A percentile compares a stretch with the other conserved stretches of the same genome.
Conservation (phyloP, 2,888 invertebrate genomes). For the Nephrotoma appendiculata region DNA sequence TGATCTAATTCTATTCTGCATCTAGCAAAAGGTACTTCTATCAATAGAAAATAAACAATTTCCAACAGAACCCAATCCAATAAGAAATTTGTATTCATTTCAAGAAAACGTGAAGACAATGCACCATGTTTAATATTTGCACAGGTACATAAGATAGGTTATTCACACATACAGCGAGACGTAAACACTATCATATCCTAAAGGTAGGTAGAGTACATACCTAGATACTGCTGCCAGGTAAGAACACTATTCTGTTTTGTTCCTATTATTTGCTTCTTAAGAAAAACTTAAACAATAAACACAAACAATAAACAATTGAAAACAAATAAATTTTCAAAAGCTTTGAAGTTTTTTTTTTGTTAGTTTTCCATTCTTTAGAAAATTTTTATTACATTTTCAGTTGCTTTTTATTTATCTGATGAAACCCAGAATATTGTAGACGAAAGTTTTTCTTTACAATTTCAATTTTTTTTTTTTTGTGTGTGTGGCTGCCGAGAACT, state of each 20-base stretch:
- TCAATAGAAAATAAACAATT: background rate
- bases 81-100: background rate
- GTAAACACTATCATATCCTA: background rate
- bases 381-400: background rate
- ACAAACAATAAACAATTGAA: background rate
- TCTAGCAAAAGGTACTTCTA: background rate
- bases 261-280: background rate
- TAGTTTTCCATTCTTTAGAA: background rate
- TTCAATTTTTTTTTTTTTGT: background rate
- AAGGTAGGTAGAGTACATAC: background rate
- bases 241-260: background rate
- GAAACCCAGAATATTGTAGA: background rate
- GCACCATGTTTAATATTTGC: background rate
- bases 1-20: background rate
- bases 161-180: background rate
- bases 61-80: background rate
- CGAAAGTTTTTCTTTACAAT: background rate
- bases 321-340: background rate
- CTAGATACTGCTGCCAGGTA: background rate
- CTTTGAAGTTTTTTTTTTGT: background rate
- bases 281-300: background rate
- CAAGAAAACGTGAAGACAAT: background rate
- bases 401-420: background rate
- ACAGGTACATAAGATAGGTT: background rate
- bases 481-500: background rate